Conservation (phyloP, 2,113 vertebrate genomes). For the Austrofundulus limnaeus region DNA sequence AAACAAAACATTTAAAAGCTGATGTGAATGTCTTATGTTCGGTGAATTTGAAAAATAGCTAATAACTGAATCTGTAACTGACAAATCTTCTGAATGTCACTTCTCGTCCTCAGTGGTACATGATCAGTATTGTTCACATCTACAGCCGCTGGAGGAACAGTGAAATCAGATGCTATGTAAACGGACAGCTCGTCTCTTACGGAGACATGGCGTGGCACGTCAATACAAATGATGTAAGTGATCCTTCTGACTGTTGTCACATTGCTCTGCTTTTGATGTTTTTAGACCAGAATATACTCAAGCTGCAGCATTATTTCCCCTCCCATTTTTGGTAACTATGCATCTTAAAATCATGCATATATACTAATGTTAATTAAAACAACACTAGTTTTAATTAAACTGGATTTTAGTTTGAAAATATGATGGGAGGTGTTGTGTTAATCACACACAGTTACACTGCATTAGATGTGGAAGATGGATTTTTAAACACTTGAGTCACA, state of each 20-base stretch:
- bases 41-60: background rate
- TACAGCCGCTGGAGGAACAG: slow-evolving; percentile 99
- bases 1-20: no score
- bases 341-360: slow-evolving; percentile 8
- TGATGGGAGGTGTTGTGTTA: background rate
- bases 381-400: slow-evolving; percentile 30
- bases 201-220: slow-evolving; percentile 99
- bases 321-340: background rate
- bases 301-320: slow-evolving; percentile 1
- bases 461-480: slow-evolving; percentile 12
- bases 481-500: background rate
- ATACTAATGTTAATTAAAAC: slow-evolving; percentile 10
- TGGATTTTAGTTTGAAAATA: slow-evolving; percentile 27
- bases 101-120: slow-evolving; percentile 88
- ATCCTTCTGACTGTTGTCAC: slow-evolving; percentile 1
- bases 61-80: background rate
- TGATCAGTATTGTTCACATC: slow-evolving; percentile 98
- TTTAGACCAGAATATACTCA: slow-evolving; percentile 3
- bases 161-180: slow-evolving; percentile 97
- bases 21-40: background rate
- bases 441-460: slow-evolving; percentile 3
- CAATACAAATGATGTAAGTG: slow-evolving; percentile 96
- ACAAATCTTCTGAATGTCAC: background rate
- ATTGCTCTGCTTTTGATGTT: slow-evolving; percentile 7
- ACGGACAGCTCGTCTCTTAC: slow-evolving; percentile 97